Evolutionary conservation across 2,797 vertebrate species (phyloP), one percentile per base, ranked within the genome.

Genomic region (Melanotaenia boesemani): DNA sequence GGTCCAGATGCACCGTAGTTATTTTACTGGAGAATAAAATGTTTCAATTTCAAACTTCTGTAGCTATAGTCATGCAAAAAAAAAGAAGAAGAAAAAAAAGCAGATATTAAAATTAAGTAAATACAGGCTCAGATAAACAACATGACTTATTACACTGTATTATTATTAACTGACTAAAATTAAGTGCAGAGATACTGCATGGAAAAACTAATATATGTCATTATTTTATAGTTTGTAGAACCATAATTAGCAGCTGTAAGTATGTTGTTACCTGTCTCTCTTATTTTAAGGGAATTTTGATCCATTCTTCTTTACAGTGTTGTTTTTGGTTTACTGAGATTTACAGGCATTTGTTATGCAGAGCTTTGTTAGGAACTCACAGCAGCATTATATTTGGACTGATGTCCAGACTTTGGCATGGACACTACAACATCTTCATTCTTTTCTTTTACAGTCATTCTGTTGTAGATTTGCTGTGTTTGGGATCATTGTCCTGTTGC

Each of bases 1-100:
- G 69, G 66, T 72, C 73, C 64, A 69, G 69, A 78, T 77, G 64
- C 18, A 70, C 74, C 56, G 41, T 6, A n/a, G 13, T 62, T 39
- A 30, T 65, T 59, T 36, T 32, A 70, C 2, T 12, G 6, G 6
- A 20, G 39, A 55, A 68, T 46, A 22, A 64, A 60, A 59, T 6
- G 15, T 16, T n/a, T 56, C 8, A 2, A 28, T 56, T 15, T 22
- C 2, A 48, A 32, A 60, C 26, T 30, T 30, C 26, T 28, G 26
- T 56, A 16, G 5, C 26, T 56, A 16, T 16, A 56, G 12, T 30
- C 54, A 30, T 26, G 54, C 15, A 18, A 56, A 30, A 26, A 4
- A 22, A 12, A 30, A 30, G 4, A 30, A 30, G 30, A 30, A 30
- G 5, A 30, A 30, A 30, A 30, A 30, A 6, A n/a, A 30, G 30